Conservation (phyloP, 1,140 invertebrate species). For the Halesus radiatus region DNA sequence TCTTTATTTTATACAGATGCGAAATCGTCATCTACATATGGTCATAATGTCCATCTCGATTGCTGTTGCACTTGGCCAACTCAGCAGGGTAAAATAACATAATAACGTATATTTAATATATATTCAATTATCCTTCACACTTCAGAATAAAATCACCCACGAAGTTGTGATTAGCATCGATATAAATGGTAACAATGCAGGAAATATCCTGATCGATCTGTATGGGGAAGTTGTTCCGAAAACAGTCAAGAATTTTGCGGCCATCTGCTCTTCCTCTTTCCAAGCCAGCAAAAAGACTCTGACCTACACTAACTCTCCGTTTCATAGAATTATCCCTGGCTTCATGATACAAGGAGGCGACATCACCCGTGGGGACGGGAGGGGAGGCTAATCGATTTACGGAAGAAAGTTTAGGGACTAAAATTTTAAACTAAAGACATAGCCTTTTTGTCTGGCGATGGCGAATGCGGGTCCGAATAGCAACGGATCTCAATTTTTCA, state of each 20-base stretch:
- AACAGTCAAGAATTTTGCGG: slow-evolving; percentile 86
- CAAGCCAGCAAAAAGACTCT: slow-evolving; percentile 87
- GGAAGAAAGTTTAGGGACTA: slow-evolving; percentile 86
- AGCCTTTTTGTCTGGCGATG: slow-evolving; percentile 73
- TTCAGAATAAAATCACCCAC: neutral
- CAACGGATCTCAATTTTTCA: slow-evolving; percentile 90
- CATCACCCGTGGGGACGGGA: slow-evolving; percentile 84
- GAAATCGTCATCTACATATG: too few relatives aligned
- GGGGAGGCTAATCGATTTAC: slow-evolving; percentile 86
- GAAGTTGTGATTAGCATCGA: slow-evolving; percentile 71
- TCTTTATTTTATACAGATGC: too few relatives aligned
- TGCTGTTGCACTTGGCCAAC: neutral
- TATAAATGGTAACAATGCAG: slow-evolving; percentile 75
- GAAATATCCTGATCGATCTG: slow-evolving; percentile 82
- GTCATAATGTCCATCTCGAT: neutral
- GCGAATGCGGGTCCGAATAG: slow-evolving; percentile 84
- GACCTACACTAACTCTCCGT: slow-evolving; percentile 82
- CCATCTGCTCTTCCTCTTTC: too few relatives aligned
- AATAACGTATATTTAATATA: neutral
- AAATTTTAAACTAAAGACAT: slow-evolving; percentile 84
- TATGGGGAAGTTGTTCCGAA: slow-evolving; percentile 81
- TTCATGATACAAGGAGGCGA: slow-evolving; percentile 90
- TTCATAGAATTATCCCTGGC: slow-evolving; percentile 89
- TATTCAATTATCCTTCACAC: neutral
- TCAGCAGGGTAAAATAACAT: neutral